These are phyloP conservation scores for Tipula helvola DNA, from an alignment of 2,888 invertebrate species.

Conservation along the genomic window DNA sequence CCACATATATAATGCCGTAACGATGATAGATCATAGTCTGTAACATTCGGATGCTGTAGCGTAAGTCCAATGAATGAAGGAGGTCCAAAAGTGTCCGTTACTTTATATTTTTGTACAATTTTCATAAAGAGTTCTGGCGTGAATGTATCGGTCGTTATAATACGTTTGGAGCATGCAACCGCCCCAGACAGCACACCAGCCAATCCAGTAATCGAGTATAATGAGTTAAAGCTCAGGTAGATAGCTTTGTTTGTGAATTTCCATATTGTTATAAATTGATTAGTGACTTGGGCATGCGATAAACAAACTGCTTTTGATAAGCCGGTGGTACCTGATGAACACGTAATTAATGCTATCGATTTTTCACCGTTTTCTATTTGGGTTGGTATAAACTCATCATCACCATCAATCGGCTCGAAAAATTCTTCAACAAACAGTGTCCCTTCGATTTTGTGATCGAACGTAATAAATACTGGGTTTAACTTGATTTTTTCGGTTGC, in stretches of 20 bases:
- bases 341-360: neutral
- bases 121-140: neutral
- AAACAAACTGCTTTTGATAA: neutral
- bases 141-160: neutral
- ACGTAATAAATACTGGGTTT: too few species aligned
- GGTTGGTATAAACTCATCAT: neutral
- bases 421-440: neutral
- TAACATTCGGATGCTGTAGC: too few species aligned
- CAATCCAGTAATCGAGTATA: neutral
- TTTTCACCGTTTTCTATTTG: neutral
- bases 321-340: neutral
- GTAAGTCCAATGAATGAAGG: neutral
- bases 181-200: too few species aligned
- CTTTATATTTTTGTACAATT: neutral
- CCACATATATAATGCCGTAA: neutral
- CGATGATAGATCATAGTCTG: neutral
- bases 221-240: neutral
- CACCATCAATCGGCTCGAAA: neutral
- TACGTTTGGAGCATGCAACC: neutral
- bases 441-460: neutral
- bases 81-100: neutral
- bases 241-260: neutral
- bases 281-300: neutral
- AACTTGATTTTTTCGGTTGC: neutral
- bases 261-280: neutral